Conservation (phyloP, 2,888 invertebrate genomes). For the Bimastos eiseni region DNA sequence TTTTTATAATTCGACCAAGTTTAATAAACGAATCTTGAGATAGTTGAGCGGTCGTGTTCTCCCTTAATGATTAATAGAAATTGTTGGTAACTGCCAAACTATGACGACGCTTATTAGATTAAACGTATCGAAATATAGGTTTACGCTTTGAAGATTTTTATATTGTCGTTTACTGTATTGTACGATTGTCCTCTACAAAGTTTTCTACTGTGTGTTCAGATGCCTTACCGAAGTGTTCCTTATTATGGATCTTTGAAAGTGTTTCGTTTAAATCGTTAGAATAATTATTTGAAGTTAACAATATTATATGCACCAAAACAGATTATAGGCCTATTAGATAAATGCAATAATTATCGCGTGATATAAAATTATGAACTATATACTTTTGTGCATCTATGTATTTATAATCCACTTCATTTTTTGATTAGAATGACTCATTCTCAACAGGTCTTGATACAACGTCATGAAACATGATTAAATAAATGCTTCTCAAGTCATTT, state of each 20-base stretch:
- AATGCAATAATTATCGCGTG: neutral
- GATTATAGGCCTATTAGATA: neutral
- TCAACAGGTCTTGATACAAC: neutral
- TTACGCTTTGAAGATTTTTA: neutral
- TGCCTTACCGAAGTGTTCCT: neutral
- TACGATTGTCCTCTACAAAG: neutral
- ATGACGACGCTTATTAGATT: neutral
- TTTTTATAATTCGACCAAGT: neutral
- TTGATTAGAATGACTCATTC: neutral
- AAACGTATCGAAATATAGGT: neutral
- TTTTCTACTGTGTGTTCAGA: neutral
- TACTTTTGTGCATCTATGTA: neutral
- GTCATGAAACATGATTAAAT: neutral
- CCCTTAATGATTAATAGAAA: neutral
- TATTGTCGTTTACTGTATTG: neutral
- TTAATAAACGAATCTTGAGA: neutral
- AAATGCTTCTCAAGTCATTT: neutral
- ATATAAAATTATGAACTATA: neutral
- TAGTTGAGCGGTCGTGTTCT: neutral
- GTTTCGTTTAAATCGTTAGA: too few species aligned
- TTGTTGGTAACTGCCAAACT: neutral
- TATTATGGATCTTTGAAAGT: neutral
- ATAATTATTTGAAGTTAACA: too few species aligned
- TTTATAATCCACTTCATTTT: neutral
- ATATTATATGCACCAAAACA: neutral